Conservation (phyloP, 2,797 vertebrate genomes). For the Lacerta viridis region DNA sequence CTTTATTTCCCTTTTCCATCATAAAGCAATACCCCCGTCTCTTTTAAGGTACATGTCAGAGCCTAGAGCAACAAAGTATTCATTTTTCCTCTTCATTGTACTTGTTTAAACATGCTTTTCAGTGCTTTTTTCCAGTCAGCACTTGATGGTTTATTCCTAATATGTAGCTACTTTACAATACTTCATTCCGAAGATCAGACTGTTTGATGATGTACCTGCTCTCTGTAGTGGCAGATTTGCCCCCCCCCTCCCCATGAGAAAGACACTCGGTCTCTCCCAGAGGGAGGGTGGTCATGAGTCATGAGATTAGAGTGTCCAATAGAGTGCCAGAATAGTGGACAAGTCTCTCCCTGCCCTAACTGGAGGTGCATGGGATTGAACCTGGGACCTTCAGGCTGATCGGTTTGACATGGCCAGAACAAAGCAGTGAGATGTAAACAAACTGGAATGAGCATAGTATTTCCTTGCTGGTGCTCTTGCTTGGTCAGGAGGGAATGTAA, state of each 20-base stretch:
- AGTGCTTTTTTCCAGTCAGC: not conserved
- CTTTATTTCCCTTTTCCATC: constrained; percentile 17
- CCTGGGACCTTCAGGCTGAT: not conserved
- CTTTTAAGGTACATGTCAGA: constrained; percentile 1
- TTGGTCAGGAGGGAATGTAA: too few relatives aligned
- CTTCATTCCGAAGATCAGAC: not conserved
- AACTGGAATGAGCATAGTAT: not conserved
- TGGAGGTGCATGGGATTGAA: too few relatives aligned
- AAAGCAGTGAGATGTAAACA: not conserved
- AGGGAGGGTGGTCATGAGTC: too few relatives aligned
- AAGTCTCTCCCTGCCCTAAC: too few relatives aligned
- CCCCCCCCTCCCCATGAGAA: too few relatives aligned
- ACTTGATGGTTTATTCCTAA: not conserved
- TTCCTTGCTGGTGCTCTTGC: too few relatives aligned
- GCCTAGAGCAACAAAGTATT: not conserved
- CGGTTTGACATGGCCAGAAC: not conserved
- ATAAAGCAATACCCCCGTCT: not conserved
- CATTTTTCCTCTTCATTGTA: not conserved
- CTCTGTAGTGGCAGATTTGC: too few relatives aligned
- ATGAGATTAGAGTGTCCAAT: too few relatives aligned
- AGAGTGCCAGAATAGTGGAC: too few relatives aligned
- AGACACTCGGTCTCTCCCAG: too few relatives aligned
- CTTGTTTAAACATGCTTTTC: not conserved
- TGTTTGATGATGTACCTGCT: not conserved
- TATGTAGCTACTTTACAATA: not conserved